phyloP scores from a whole-genome alignment of 2,888 invertebrate species.

The Drosophila acutilabella region DNA sequence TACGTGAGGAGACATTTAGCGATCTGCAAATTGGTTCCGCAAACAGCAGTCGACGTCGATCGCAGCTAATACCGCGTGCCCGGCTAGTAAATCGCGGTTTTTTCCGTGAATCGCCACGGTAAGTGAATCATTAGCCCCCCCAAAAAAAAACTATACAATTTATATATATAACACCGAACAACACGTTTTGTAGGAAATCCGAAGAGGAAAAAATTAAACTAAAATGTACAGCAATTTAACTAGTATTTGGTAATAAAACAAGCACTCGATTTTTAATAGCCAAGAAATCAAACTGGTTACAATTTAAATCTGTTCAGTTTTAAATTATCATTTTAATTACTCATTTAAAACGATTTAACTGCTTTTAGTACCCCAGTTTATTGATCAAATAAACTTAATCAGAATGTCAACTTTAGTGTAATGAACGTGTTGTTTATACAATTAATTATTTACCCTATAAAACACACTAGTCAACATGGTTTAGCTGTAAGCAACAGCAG shows the following conservation, averaged over 20 bases:
- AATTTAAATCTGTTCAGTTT: no score
- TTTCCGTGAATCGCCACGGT: conserved; percentile 87
- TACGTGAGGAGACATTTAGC: conserved; percentile 91
- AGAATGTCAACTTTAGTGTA: conserved; percentile 1
- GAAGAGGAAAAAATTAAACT: no score
- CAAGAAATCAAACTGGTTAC: no score
- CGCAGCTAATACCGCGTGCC: conserved; percentile 92
- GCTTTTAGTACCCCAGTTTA: no score
- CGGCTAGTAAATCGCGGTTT: conserved; percentile 91
- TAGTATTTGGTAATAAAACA: no score
- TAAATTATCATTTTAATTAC: no score
- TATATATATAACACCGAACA: background rate
- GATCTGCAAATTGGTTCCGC: conserved; percentile 89
- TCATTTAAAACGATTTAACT: no score
- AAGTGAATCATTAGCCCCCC: conserved; percentile 43
- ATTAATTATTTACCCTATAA: background rate
- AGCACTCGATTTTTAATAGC: no score
- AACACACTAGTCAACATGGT: background rate
- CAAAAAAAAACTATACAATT: background rate
- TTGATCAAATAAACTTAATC: background rate
- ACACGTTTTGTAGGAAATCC: no score
- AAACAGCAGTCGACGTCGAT: conserved; percentile 88
- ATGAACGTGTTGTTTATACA: background rate
- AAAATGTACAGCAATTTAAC: no score
- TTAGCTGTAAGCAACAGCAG: background rate